Conservation (phyloP, 2,888 invertebrate genomes). For the Therioaphis trifolii region DNA sequence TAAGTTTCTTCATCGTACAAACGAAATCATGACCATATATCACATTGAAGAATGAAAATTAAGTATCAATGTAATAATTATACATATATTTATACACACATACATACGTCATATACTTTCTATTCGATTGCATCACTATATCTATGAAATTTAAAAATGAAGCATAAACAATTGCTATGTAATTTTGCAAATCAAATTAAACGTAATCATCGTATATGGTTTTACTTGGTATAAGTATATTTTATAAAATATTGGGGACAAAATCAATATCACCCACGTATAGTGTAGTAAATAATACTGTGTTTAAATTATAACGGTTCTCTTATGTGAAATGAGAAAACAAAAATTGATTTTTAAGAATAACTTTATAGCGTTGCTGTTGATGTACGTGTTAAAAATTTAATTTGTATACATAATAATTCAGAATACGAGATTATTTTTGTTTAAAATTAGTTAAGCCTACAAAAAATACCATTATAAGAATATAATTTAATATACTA, state of each 20-base stretch:
- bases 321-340: slow-evolving; percentile 23
- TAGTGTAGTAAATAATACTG: too few species aligned
- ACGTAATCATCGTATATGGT: not conserved
- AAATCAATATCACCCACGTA: slow-evolving; percentile 24
- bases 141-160: not conserved
- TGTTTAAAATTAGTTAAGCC: slow-evolving; percentile 13
- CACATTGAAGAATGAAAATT: slow-evolving; percentile 37
- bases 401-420: not conserved
- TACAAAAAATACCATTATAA: not conserved
- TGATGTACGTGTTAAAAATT: not conserved
- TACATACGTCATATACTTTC: slow-evolving; percentile 27
- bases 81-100: too few species aligned
- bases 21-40: not conserved
- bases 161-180: slow-evolving; percentile 5
- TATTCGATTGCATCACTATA: slow-evolving; percentile 8
- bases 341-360: slow-evolving; percentile 38
- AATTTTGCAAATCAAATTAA: not conserved
- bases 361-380: not conserved
- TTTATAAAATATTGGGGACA: slow-evolving; percentile 6
- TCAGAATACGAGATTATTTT: not conserved
- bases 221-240: not conserved
- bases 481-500: not conserved
- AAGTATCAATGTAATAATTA: too few species aligned
- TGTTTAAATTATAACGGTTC: slow-evolving; percentile 44
- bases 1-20: too few species aligned